Base-by-base conservation (phyloP, 1,140 invertebrate species). In the Meloidogyne floridensis region DNA sequence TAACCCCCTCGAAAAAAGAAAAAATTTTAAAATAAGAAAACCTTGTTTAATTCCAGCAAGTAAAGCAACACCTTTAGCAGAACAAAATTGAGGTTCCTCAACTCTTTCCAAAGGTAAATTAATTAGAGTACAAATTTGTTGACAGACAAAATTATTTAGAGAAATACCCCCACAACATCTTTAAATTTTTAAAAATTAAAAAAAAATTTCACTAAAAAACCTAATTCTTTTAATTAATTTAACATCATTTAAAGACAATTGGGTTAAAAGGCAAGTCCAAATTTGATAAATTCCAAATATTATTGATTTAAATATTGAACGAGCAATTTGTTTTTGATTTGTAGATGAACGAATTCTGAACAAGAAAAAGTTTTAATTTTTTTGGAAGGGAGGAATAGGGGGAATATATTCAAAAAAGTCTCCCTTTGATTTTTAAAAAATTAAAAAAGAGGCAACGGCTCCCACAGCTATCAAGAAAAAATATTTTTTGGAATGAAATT, bases 91-190 rank as follows among this genome's bases (percentile, higher is more conserved):
- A 11, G 89, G 90, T 83, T 91, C 90, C 53, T 88, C 84, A 15
- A 90, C 85, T 72, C 95, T 91, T 87, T 96, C 94, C 13, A 97
- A 93, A 13, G 91, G 87, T 65, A 94, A 87, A 1, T 93, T 93
- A 5, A 93, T 94, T 51, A 96, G 91, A 91, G 97, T 94, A 5
- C 95, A 93, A 74, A 97, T 92, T 47, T 95, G 91, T 91, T 97
- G 95, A 84, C 94, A 93, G 2, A 97, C 91, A 89, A 97, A 97
- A 90, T 96, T 93, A 91, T 96, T 97, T 80, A 93, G 93, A 0
- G 95, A 94, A 18, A 98, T 95, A 47, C 96, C 96, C n/a, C 96
- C 96, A 90, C 96, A 95, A 69, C 95, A 92, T 85, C 95, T 96
- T 88, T 32, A 92, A 42, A 72, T n/a, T n/a, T n/a, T n/a, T 3